Evolutionary conservation across 1,140 invertebrate genomes (phyloP).

Genomic region (Chironomus striatipennis): DNA sequence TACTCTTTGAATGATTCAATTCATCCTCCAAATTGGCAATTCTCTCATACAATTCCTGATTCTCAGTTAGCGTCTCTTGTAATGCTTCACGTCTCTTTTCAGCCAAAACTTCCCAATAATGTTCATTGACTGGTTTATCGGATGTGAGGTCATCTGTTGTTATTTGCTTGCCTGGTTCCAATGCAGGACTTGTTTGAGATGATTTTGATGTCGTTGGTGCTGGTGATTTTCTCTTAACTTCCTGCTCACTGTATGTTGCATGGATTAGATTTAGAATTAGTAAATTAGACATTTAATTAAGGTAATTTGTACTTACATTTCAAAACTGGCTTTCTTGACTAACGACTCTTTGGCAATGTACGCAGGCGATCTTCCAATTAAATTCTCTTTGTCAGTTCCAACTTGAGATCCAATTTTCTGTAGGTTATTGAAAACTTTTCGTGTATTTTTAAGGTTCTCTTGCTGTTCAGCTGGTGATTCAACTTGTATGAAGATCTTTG

Average conservation of each 20-base stretch:
- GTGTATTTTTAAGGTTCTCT: slow-evolving; percentile 42
- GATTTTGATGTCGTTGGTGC: slow-evolving; percentile 27
- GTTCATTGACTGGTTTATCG: slow-evolving; percentile 46
- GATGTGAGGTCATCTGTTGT: slow-evolving; percentile 47
- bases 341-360: slow-evolving; percentile 35
- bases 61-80: slow-evolving; percentile 50
- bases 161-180: slow-evolving; percentile 30
- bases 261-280: neutral
- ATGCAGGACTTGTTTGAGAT: slow-evolving; percentile 39
- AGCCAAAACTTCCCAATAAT: slow-evolving; percentile 54
- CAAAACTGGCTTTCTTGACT: slow-evolving; percentile 26
- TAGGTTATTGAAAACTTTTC: slow-evolving; percentile 49
- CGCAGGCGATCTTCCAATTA: slow-evolving; percentile 41
- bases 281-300: neutral
- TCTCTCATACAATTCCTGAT: slow-evolving; percentile 43
- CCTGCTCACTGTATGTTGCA: neutral
- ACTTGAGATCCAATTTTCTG: slow-evolving; percentile 43
- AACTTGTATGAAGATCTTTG: slow-evolving; percentile 42
- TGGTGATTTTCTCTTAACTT: slow-evolving; percentile 31
- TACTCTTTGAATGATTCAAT: slow-evolving; percentile 50
- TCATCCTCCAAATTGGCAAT: slow-evolving; percentile 48
- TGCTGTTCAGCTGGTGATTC: slow-evolving; percentile 41
- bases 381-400: slow-evolving; percentile 47
- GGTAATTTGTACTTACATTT: slow-evolving; percentile 25
- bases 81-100: slow-evolving; percentile 51